Evolutionary conservation across 2,888 invertebrate genomes (phyloP).

Genomic region (Unio delphinus): DNA sequence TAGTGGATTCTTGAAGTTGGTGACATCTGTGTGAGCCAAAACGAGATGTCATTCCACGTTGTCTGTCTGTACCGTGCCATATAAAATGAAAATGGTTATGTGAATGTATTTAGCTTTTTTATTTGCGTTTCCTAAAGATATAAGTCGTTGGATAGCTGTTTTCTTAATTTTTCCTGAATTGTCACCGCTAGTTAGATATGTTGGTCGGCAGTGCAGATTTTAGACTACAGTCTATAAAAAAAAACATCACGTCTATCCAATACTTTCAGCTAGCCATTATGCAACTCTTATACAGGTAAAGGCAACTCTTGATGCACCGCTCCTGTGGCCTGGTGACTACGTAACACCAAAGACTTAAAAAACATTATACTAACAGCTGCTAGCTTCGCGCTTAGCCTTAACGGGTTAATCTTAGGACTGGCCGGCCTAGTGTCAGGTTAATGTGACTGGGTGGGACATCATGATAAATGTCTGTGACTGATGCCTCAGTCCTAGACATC

Average conservation of each 20-base stretch:
- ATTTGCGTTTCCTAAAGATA: slow-evolving; percentile 1
- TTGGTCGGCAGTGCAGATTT: background rate
- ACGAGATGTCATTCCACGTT: slow-evolving; percentile 5
- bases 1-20: slow-evolving; percentile 1
- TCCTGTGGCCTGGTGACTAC: too few relatives aligned
- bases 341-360: too few relatives aligned
- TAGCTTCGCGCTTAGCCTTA: too few relatives aligned
- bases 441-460: too few relatives aligned
- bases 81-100: slow-evolving; percentile 1
- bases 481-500: too few relatives aligned
- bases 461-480: too few relatives aligned
- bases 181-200: background rate
- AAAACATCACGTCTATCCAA: background rate
- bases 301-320: too few relatives aligned
- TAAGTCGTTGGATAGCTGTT: slow-evolving; percentile 1
- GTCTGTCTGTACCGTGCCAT: slow-evolving; percentile 1
- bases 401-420: too few relatives aligned
- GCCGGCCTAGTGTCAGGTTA: too few relatives aligned
- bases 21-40: slow-evolving; percentile 5
- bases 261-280: too few relatives aligned
- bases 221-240: background rate
- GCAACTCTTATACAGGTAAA: too few relatives aligned
- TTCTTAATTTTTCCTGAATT: slow-evolving; percentile 5
- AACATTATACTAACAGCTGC: too few relatives aligned
- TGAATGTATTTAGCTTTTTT: slow-evolving; percentile 2